Percentiles rank a stretch among this genome's conserved stretches.
phyloP scores from a whole-genome alignment of 2,113 vertebrate genomes.

The Hypocryptadius cinnamomeus region DNA sequence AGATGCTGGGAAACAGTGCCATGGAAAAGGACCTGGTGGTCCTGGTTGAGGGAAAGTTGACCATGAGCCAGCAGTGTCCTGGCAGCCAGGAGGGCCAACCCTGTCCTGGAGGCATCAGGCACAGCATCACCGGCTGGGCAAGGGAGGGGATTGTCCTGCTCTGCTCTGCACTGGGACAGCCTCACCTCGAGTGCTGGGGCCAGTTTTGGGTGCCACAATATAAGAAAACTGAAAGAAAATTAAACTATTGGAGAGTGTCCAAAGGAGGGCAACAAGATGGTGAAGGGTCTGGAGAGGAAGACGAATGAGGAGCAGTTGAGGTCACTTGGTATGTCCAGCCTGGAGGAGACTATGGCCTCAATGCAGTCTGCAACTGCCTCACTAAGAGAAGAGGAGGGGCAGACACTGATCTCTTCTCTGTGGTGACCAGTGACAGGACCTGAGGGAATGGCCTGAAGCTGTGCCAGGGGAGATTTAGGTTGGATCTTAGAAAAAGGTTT shows the following conservation, averaged over 20 bases:
- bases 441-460: rapidly evolving
- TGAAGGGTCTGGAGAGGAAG: not conserved
- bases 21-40: no score
- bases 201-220: not conserved
- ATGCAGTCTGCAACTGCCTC: rapidly evolving
- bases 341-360: not conserved
- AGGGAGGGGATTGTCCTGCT: not conserved
- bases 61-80: not conserved
- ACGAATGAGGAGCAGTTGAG: rapidly evolving
- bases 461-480: not conserved
- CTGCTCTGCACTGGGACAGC: not conserved
- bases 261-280: not conserved
- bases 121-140: not conserved
- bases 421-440: not conserved
- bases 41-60: rapidly evolving
- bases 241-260: not conserved
- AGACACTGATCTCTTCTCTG: not conserved
- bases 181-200: not conserved
- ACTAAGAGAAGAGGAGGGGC: rapidly evolving
- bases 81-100: not conserved
- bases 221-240: rapidly evolving
- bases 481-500: rapidly evolving
- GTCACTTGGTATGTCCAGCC: not conserved
- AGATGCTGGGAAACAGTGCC: no score
- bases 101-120: not conserved